Evolutionary conservation across 1,140 invertebrate genomes (phyloP).

Genomic region (Drosophila sproati): DNA sequence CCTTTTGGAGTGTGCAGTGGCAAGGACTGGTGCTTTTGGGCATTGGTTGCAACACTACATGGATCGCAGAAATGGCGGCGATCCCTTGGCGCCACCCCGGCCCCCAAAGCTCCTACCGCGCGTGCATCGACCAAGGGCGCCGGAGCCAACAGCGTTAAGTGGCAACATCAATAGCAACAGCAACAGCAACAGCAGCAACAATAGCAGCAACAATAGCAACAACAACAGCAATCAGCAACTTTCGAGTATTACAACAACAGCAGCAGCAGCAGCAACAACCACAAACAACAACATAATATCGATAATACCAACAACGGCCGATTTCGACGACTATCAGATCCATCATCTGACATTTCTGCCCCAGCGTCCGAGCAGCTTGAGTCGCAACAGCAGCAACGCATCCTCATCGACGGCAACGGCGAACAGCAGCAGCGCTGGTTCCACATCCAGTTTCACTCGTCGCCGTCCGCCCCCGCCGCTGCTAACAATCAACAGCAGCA

Average conservation of each 20-base stretch:
- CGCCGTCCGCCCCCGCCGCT: slow-evolving; percentile 82
- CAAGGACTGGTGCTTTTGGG: slow-evolving; percentile 56
- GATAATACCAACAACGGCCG: slow-evolving; percentile 68
- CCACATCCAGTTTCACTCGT: slow-evolving; percentile 68
- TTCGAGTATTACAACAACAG: slow-evolving; percentile 38
- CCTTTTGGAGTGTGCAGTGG: slow-evolving; percentile 8
- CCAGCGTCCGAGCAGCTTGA: slow-evolving; percentile 75
- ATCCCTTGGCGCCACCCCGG: slow-evolving; percentile 88
- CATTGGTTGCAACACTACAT: slow-evolving; percentile 82
- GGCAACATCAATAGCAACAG: slow-evolving; percentile 53
- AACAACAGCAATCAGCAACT: slow-evolving; percentile 53
- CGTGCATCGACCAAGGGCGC: slow-evolving; percentile 86
- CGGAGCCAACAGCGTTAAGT: slow-evolving; percentile 85
- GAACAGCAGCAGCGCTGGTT: slow-evolving; percentile 62
- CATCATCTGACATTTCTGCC: slow-evolving; percentile 81
- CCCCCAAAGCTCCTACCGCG: slow-evolving; percentile 88
- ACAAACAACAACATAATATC: slow-evolving; percentile 70
- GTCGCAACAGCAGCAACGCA: slow-evolving; percentile 78
- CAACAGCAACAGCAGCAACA: slow-evolving; percentile 49
- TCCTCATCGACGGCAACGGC: slow-evolving; percentile 70
- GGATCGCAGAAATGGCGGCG: slow-evolving; percentile 87
- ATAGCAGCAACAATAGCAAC: slow-evolving; percentile 27
- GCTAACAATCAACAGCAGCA: slow-evolving; percentile 31
- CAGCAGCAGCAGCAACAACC: slow-evolving; percentile 28
- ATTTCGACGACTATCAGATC: slow-evolving; percentile 78